Percentiles rank a stretch among this genome's conserved stretches.
Conservation (phyloP, 1,140 invertebrate species). For the Tetramorium simillimum region DNA sequence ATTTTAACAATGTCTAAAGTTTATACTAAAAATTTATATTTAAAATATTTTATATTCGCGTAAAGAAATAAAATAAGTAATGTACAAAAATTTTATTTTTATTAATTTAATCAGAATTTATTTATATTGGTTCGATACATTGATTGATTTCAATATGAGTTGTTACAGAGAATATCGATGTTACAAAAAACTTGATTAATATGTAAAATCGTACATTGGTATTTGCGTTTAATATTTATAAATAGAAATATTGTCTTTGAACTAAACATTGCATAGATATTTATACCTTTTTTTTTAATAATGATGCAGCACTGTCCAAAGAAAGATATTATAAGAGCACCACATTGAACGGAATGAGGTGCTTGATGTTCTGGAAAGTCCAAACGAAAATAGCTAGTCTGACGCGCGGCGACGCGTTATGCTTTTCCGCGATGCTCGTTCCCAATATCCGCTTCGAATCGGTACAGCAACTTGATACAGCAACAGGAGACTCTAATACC, state of each 20-base stretch:
- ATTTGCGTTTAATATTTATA: not conserved
- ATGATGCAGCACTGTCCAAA: not conserved
- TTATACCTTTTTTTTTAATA: not conserved
- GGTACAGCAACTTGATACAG: not conserved
- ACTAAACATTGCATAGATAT: not conserved
- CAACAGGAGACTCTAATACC: not conserved
- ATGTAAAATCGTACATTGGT: not conserved
- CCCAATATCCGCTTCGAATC: slow-evolving; percentile 42
- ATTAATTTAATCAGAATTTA: not conserved
- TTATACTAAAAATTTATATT: not conserved
- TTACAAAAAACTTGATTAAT: not conserved
- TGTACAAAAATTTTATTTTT: not conserved
- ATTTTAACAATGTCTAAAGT: not conserved
- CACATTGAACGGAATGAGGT: slow-evolving; percentile 59
- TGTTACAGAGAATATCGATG: not conserved
- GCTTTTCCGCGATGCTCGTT: slow-evolving; percentile 57
- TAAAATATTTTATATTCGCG: not conserved
- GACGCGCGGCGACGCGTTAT: slow-evolving; percentile 48
- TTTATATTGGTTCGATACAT: not conserved
- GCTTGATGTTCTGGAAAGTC: slow-evolving; percentile 67
- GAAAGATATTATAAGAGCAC: slow-evolving; percentile 3
- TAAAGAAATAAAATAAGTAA: not conserved
- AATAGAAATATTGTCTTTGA: not conserved
- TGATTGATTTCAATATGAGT: not conserved
- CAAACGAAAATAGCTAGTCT: slow-evolving; percentile 68